phyloP scores from a whole-genome alignment of 2,113 vertebrate genomes.

The Tetrax tetrax region DNA sequence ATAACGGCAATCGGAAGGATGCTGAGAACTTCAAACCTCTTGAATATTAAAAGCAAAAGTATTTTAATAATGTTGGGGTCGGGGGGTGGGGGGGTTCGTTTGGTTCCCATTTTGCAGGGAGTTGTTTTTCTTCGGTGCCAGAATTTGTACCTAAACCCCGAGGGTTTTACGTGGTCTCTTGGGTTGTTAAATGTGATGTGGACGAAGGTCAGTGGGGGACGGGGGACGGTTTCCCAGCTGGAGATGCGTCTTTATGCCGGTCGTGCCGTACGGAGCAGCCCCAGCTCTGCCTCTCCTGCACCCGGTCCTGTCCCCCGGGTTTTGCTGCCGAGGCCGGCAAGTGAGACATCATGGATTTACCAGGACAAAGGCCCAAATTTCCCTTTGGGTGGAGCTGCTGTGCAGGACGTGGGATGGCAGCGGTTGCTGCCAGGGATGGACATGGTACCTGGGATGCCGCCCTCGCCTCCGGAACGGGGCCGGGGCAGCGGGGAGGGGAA shows the following conservation, averaged over 20 bases:
- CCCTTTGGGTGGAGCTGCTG: neutral
- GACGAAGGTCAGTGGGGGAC: neutral
- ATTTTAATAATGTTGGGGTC: slow-evolving; percentile 74
- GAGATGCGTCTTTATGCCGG: neutral
- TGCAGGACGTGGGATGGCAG: neutral
- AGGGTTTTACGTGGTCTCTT: slow-evolving; percentile 59
- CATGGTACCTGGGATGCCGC: neutral
- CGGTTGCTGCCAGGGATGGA: rapidly evolving
- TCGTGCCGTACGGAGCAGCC: neutral
- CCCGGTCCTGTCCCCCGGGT: neutral
- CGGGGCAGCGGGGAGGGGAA: neutral
- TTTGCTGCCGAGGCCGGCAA: neutral
- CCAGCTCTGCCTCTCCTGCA: neutral
- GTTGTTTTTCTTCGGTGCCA: slow-evolving; percentile 66
- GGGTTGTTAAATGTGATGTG: neutral
- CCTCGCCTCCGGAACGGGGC: rapidly evolving
- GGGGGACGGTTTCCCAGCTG: neutral
- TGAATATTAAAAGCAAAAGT: slow-evolving; percentile 76
- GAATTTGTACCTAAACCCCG: slow-evolving; percentile 73
- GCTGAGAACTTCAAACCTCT: slow-evolving; percentile 69
- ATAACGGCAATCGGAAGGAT: neutral
- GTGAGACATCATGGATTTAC: rapidly evolving
- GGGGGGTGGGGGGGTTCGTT: neutral
- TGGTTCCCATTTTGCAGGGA: slow-evolving; percentile 50
- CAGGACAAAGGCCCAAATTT: neutral